phyloP scores from a whole-genome alignment of 1,140 invertebrate species.

The Neodiprion lecontei region DNA sequence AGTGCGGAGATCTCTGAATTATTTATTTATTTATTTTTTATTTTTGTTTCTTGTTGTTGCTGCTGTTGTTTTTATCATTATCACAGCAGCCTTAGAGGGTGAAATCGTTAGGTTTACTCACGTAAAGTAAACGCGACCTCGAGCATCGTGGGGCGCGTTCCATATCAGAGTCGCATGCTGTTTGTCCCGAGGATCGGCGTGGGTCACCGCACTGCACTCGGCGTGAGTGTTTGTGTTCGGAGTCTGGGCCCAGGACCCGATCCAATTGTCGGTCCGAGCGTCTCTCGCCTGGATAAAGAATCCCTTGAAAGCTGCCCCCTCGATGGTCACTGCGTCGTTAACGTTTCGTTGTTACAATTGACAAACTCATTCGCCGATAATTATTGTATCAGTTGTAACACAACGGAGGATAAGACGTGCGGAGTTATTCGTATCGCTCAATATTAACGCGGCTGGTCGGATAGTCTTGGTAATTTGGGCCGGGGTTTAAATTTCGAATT shows the following conservation, averaged over 20 bases:
- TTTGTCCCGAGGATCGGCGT: constrained; percentile 79
- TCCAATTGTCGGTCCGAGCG: constrained; percentile 71
- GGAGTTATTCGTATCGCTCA: constrained; percentile 6
- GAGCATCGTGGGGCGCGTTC: constrained; percentile 71
- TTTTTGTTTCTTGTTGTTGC: too few species aligned
- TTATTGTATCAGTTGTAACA: too few species aligned
- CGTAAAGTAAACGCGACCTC: constrained; percentile 79
- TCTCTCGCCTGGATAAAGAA: constrained; percentile 84
- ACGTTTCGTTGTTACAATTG: too few species aligned
- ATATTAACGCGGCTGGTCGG: constrained; percentile 31
- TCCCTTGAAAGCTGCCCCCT: constrained; percentile 72
- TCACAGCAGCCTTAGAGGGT: too few species aligned
- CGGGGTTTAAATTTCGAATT: too few species aligned
- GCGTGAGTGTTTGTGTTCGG: constrained; percentile 76
- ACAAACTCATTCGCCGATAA: too few species aligned
- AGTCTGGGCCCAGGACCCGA: constrained; percentile 74
- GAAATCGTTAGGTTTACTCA: constrained; percentile 59
- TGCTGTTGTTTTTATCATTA: too few species aligned
- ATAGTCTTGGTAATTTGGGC: background rate
- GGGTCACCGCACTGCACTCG: constrained; percentile 81
- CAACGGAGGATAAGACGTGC: constrained; percentile 16
- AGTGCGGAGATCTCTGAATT: too few species aligned
- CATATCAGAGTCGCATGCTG: constrained; percentile 74
- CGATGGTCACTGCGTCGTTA: constrained; percentile 64
- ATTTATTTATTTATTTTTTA: too few species aligned